Evolutionary conservation across 1,140 invertebrate genomes (phyloP).

Genomic region (Metaphire vulgaris): DNA sequence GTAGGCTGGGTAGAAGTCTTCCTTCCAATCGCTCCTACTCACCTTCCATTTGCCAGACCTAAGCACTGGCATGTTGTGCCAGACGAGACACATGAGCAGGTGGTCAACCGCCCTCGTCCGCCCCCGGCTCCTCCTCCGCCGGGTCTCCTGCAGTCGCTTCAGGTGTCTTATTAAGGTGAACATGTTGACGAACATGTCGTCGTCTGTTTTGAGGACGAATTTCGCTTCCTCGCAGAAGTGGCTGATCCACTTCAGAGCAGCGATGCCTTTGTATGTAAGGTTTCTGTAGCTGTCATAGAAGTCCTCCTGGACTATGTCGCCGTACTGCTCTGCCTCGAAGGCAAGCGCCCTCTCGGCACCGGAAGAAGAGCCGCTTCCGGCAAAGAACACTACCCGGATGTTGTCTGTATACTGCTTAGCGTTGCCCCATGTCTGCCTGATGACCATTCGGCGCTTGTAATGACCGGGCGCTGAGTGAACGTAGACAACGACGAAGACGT

Average conservation of each 20-base stretch:
- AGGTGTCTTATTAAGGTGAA: conserved; percentile 33
- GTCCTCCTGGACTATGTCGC: conserved; percentile 70
- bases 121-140: conserved; percentile 12
- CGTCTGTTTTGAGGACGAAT: conserved; percentile 55
- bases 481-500: conserved; percentile 32
- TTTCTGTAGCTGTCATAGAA: conserved; percentile 74
- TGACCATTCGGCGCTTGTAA: conserved; percentile 41
- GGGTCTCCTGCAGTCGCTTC: conserved; percentile 1
- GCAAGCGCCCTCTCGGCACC: conserved; percentile 53
- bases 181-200: conserved; percentile 56
- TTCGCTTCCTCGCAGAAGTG: conserved; percentile 59
- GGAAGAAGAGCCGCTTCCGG: conserved; percentile 57
- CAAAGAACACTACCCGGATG: conserved; percentile 58
- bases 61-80: conserved; percentile 24
- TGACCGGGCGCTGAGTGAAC: conserved; percentile 44
- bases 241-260: conserved; percentile 70
- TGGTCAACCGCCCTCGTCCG: too few species aligned
- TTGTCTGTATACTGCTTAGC: conserved; percentile 30
- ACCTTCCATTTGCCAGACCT: conserved; percentile 27
- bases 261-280: conserved; percentile 78
- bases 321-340: conserved; percentile 58
- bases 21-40: conserved; percentile 31
- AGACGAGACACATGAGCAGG: conserved; percentile 25
- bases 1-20: conserved; percentile 28
- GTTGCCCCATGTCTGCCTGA: conserved; percentile 49